These are phyloP conservation scores for Hippocampus zosterae DNA, from an alignment of 2,113 vertebrate species.

Conservation along the genomic window DNA sequence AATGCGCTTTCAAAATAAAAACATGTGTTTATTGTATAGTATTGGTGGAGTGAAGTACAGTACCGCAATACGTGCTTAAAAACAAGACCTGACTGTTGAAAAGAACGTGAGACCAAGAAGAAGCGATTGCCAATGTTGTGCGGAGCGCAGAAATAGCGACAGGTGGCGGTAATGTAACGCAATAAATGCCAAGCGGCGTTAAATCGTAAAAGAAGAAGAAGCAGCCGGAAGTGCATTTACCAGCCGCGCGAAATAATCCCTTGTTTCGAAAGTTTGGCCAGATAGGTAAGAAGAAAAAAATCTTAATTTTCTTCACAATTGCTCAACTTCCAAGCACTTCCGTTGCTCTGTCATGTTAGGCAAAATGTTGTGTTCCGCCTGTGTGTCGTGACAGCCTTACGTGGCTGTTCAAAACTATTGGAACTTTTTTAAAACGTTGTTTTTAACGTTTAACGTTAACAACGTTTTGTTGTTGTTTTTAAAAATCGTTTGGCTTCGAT, in stretches of 20 bases:
- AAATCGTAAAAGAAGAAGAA: neutral
- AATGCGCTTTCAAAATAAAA: too few species aligned
- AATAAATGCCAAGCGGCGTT: neutral
- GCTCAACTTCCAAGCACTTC: neutral
- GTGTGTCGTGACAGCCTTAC: neutral
- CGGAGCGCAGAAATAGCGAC: too few species aligned
- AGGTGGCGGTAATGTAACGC: too few species aligned
- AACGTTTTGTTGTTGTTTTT: too few species aligned
- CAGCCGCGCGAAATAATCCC: neutral
- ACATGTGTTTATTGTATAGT: too few species aligned
- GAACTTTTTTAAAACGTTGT: too few species aligned
- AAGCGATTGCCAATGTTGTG: too few species aligned
- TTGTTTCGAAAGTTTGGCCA: neutral
- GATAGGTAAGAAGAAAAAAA: neutral
- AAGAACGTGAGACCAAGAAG: too few species aligned
- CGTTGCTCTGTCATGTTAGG: neutral
- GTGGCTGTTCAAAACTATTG: neutral
- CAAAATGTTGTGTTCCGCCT: neutral
- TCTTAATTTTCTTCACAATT: neutral
- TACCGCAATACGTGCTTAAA: too few species aligned
- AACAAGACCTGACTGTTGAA: too few species aligned
- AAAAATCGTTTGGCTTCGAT: neutral
- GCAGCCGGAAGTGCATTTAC: neutral
- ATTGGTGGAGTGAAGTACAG: too few species aligned
- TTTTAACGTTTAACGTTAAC: too few species aligned